Conservation (phyloP, 2,113 vertebrate species). For the Sturnus vulgaris region DNA sequence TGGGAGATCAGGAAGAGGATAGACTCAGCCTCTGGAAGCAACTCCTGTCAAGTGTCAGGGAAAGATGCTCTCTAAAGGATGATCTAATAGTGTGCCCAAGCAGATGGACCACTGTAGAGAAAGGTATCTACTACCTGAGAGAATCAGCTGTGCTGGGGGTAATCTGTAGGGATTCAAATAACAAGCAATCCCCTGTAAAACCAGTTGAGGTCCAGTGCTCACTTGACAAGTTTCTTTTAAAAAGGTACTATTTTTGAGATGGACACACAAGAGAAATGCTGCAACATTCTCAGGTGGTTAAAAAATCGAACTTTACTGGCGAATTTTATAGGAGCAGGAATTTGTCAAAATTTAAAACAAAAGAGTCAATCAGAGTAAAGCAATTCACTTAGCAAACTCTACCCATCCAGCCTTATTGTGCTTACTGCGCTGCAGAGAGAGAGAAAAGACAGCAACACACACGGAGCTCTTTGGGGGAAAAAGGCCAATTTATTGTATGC, state of each 20-base stretch:
- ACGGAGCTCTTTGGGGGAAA: no score
- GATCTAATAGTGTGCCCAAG: background rate
- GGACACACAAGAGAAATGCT: background rate
- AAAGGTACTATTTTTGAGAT: background rate
- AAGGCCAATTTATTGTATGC: no score
- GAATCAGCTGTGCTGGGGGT: background rate
- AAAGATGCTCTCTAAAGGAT: background rate
- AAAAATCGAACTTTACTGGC: background rate
- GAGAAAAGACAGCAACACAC: no score
- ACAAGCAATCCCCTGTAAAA: fast-evolving
- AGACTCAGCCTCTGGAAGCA: background rate
- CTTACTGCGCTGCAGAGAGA: no score
- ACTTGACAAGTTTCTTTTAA: background rate
- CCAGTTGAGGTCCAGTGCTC: background rate
- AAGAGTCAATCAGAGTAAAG: background rate
- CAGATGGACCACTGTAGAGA: fast-evolving
- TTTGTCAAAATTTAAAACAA: background rate
- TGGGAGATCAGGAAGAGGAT: background rate
- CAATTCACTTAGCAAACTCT: background rate
- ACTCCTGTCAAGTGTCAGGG: background rate
- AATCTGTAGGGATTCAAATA: background rate
- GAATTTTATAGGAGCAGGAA: background rate
- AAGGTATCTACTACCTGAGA: background rate
- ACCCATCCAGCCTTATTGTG: background rate
- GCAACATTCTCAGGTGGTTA: background rate